Evolutionary conservation across 2,797 vertebrate genomes (phyloP).

Genomic region (Poliocrania exsul): DNA sequence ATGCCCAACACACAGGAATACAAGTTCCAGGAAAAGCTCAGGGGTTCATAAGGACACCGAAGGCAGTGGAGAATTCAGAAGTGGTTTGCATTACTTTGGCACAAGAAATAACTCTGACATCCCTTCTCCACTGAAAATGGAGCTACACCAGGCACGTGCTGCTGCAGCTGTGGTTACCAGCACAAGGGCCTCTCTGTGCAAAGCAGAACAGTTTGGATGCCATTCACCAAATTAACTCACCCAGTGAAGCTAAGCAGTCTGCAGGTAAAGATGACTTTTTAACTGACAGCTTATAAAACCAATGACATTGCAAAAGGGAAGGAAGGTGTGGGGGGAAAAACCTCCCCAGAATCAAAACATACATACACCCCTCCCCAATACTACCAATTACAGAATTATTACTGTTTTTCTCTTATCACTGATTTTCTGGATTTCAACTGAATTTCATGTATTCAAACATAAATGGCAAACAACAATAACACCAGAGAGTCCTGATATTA

Average conservation of each 20-base stretch:
- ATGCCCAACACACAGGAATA: neutral
- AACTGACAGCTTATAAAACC: neutral
- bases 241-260: neutral
- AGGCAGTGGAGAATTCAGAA: neutral
- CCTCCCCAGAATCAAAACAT: accelerated
- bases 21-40: neutral
- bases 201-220: neutral
- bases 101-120: neutral
- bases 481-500: neutral
- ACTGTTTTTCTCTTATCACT: neutral
- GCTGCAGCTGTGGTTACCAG: neutral
- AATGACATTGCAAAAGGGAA: neutral
- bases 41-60: neutral
- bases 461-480: neutral
- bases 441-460: neutral
- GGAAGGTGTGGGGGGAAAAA: accelerated
- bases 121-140: neutral
- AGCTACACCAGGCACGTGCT: neutral
- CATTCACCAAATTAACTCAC: neutral
- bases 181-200: neutral
- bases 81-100: neutral
- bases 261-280: neutral
- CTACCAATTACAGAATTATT: neutral
- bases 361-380: neutral
- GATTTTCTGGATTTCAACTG: neutral